These are phyloP conservation scores for Luperina nickerlii DNA, from an alignment of 2,888 invertebrate species.

Conservation along the genomic window DNA sequence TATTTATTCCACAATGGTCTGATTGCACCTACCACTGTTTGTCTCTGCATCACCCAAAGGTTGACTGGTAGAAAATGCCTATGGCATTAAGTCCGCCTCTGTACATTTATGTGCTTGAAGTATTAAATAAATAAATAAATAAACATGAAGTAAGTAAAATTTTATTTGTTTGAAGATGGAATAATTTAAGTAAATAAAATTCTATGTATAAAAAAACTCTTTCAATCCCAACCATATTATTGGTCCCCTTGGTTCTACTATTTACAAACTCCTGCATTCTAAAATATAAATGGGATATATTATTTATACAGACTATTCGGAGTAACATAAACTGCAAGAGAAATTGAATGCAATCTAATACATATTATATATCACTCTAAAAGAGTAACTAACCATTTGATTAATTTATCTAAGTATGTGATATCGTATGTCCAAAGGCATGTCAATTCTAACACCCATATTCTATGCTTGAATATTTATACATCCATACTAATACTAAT, in stretches of 20 bases:
- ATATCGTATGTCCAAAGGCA: not conserved
- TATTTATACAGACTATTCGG: not conserved
- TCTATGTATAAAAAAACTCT: not conserved
- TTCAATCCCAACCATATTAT: slow-evolving; percentile 3
- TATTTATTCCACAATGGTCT: too few species aligned
- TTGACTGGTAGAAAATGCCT: too few species aligned
- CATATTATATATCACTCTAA: not conserved
- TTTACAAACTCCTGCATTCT: not conserved
- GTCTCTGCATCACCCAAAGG: too few species aligned
- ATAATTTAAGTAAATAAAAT: not conserved
- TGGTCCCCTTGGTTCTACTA: not conserved
- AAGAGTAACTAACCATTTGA: not conserved
- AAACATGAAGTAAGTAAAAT: too few species aligned
- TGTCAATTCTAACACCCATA: not conserved
- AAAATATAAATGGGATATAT: not conserved
- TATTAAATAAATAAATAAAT: too few species aligned
- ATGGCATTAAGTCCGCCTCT: too few species aligned
- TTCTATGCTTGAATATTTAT: not conserved
- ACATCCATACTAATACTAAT: not conserved
- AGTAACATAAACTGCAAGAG: not conserved
- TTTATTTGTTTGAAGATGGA: not conserved
- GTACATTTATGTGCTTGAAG: too few species aligned
- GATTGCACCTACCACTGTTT: too few species aligned
- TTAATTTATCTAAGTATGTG: not conserved
- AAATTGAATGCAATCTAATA: not conserved